Base-by-base conservation (phyloP, 2,888 invertebrate genomes). In the Uropetala carovei region DNA sequence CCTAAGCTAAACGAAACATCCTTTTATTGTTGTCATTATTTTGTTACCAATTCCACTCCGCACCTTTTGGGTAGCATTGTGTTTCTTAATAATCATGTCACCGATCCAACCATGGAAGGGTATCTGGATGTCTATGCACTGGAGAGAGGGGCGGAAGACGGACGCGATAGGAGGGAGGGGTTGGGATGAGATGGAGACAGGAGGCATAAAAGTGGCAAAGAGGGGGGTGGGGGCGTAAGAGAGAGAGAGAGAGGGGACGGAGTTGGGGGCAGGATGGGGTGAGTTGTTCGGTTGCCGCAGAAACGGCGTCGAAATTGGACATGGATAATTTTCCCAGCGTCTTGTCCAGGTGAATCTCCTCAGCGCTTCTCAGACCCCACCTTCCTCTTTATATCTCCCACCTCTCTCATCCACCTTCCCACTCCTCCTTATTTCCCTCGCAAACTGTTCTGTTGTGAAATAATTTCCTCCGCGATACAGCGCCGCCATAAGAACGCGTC, bases 321-420 rank as follows among this genome's bases (percentile, higher is more conserved):
- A 89, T 64, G 89, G 89, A 68, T 89, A 89, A 89, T 89, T 89
- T 89, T 89, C 89, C 89, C 60, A 60, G 60, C 64, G n/a, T 56
- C 57, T 57, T 43, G 64, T 56, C 64, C 89, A 64, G 64, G 89
- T 64, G 60, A 18, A 68, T 85, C n/a, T 92, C 43, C 43, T 57
- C 14, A 18, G 22, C 68, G 59, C 84, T 83, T 84, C 92, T 84
- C 56, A 58, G 58, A 86, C 92, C 92, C 57, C 93, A 92, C 91
- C 93, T 83, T 75, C 92, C 64, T 92, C 82, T 43, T 57, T 84
- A 59, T 60, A 16, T 82, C 64, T 64, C 75, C 85, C 92, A 18
- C 83, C 75, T 30, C 56, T n/a, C 85, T 58, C 27, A 14, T 64
- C 64, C 60, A 5, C 43, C 92, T n/a, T 83, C 85, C 92, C n/a